phyloP scores from a whole-genome alignment of 2,797 vertebrate genomes.

The Petrocephalus sullivani region DNA sequence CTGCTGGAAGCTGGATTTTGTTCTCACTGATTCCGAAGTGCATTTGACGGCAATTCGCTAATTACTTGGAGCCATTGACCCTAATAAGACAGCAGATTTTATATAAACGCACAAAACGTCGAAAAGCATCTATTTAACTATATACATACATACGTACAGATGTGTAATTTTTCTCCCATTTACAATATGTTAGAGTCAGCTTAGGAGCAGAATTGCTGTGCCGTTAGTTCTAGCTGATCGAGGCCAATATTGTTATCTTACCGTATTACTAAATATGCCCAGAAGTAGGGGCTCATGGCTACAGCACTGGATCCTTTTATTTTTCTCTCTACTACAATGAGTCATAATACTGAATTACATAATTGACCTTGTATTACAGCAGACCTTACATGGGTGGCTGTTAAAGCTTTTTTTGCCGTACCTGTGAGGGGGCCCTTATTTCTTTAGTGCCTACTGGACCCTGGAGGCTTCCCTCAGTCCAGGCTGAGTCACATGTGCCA shows the following conservation, averaged over 20 bases:
- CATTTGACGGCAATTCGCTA: conserved; percentile 27
- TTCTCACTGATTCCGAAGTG: conserved; percentile 33
- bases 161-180: background rate
- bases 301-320: conserved; percentile 27
- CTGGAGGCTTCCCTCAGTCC: background rate
- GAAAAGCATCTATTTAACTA: background rate
- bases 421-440: background rate
- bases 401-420: background rate
- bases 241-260: conserved; percentile 22
- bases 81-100: conserved; percentile 12
- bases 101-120: background rate
- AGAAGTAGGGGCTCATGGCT: conserved; percentile 46
- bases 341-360: conserved; percentile 38
- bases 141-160: background rate
- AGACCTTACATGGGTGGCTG: conserved; percentile 18
- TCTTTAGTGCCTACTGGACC: background rate
- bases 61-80: conserved; percentile 32
- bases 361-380: conserved; percentile 18
- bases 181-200: background rate
- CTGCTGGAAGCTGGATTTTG: conserved; percentile 68
- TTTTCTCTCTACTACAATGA: conserved; percentile 28
- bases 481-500: background rate
- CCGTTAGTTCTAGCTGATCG: background rate
- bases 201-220: background rate
- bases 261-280: conserved; percentile 45